Conservation (phyloP, 2,113 vertebrate species). For the Phylloscopus trochiloides region DNA sequence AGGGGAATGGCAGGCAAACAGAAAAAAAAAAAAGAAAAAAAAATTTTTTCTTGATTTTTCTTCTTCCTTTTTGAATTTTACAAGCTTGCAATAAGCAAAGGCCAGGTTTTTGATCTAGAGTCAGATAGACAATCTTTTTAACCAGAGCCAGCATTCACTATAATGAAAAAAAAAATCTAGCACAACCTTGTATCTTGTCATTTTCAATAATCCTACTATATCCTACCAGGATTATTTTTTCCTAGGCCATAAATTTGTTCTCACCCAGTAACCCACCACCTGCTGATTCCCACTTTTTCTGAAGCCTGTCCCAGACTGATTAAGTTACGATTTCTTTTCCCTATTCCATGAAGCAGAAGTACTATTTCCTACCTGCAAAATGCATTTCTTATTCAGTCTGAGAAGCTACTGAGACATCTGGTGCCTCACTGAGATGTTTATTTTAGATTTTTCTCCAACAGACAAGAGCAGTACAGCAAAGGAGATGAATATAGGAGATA, state of each 20-base stretch:
- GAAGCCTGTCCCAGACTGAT: constrained; percentile 48
- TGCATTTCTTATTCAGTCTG: not conserved
- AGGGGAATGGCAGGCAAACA: not conserved
- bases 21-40: not conserved
- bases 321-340: constrained; percentile 11
- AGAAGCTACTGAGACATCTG: not conserved
- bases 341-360: constrained; percentile 9
- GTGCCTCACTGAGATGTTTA: constrained; percentile 31
- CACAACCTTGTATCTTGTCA: constrained; percentile 26
- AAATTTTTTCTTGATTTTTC: too few species aligned
- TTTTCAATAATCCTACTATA: constrained; percentile 48
- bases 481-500: not conserved
- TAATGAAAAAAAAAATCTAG: constrained; percentile 9
- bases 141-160: not conserved
- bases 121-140: not conserved
- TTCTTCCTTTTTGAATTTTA: not conserved
- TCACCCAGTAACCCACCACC: constrained; percentile 58
- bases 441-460: constrained; percentile 47
- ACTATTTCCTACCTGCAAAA: not conserved
- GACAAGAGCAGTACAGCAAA: constrained; percentile 30
- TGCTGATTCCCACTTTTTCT: constrained; percentile 39
- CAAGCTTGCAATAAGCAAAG: not conserved
- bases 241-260: constrained; percentile 64
- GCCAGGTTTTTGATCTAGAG: not conserved
- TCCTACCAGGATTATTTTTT: constrained; percentile 28